Evolutionary conservation across 2,888 invertebrate genomes (phyloP).

Genomic region (Prosopocoilus inquinatus): DNA sequence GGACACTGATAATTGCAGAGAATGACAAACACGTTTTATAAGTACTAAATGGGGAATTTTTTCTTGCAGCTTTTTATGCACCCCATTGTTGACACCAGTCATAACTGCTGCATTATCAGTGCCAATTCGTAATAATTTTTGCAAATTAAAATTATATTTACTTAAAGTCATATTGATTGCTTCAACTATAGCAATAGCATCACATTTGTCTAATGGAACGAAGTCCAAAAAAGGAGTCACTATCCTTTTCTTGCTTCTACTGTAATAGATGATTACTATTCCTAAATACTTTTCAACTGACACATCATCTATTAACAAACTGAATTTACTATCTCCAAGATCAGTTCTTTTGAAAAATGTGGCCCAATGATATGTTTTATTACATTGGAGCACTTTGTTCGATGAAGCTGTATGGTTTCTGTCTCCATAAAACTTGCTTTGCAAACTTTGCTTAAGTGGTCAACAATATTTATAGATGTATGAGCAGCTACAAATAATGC

Average conservation of each 20-base stretch:
- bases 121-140: neutral
- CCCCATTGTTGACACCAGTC: slow-evolving; percentile 6
- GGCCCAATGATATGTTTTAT: slow-evolving; percentile 2
- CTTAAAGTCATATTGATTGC: neutral
- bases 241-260: no score
- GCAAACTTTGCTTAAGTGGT: no score
- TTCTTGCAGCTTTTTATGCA: neutral
- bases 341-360: slow-evolving; percentile 1
- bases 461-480: no score
- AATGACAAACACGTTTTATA: slow-evolving; percentile 2
- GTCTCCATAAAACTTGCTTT: no score
- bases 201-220: no score
- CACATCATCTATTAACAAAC: no score
- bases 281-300: no score
- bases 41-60: neutral
- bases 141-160: neutral
- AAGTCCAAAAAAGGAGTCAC: no score
- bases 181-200: slow-evolving; percentile 1
- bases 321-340: neutral
- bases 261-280: no score
- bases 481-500: no score
- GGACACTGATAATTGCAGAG: neutral
- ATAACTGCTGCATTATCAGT: slow-evolving; percentile 8
- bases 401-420: no score
- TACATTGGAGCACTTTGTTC: no score